Percentiles rank a stretch among this genome's conserved stretches.
These are phyloP conservation scores for Ceriagrion tenellum DNA, from an alignment of 2,888 invertebrate species.

Conservation along the genomic window DNA sequence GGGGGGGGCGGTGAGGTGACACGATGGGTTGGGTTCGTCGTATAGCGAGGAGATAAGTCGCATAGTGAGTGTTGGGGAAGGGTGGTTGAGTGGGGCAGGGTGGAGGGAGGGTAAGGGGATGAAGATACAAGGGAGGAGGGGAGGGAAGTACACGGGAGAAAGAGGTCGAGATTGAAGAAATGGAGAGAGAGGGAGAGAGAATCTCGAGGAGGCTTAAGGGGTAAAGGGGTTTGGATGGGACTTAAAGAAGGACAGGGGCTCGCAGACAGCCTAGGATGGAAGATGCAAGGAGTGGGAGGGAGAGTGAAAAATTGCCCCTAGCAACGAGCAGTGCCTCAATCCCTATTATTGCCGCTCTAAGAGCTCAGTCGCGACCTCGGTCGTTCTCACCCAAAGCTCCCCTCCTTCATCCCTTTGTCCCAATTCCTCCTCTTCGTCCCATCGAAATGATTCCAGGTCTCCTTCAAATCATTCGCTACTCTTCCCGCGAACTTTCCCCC, in stretches of 20 bases:
- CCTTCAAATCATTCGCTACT: background rate
- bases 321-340: background rate
- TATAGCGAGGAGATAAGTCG: too few species aligned
- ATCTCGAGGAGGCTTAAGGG: background rate
- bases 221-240: background rate
- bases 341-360: background rate
- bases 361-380: background rate
- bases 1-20: background rate
- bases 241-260: background rate
- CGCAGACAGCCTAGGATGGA: background rate
- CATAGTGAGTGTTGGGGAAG: too few species aligned
- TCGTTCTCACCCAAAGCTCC: background rate
- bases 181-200: background rate
- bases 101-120: too few species aligned
- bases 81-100: background rate
- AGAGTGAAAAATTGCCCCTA: slow-evolving; percentile 27
- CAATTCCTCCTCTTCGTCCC: background rate
- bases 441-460: background rate
- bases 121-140: background rate
- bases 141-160: background rate
- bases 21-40: background rate
- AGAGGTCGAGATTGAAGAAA: background rate
- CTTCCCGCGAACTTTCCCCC: background rate
- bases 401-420: background rate
- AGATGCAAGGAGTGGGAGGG: background rate